phyloP scores from a whole-genome alignment of 2,797 vertebrate species.

The Sciurus carolinensis region DNA sequence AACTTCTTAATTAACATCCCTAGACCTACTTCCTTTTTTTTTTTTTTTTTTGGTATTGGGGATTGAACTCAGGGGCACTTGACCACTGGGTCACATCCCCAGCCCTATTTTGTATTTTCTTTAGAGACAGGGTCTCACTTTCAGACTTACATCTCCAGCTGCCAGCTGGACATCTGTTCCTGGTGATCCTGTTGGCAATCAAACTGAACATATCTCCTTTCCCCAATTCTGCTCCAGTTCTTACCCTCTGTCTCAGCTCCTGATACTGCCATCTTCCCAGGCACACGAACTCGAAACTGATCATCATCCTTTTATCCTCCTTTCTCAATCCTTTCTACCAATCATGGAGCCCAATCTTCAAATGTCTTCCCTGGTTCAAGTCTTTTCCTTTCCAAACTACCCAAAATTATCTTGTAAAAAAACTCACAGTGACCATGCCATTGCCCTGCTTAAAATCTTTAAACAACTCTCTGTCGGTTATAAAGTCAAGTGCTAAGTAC shows the following conservation, averaged over 20 bases:
- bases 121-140: too few species aligned
- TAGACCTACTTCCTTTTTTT: background rate
- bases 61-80: too few species aligned
- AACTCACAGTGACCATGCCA: background rate
- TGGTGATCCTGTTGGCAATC: background rate
- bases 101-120: background rate
- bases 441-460: constrained; percentile 32
- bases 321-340: background rate
- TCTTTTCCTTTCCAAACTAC: background rate
- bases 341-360: background rate
- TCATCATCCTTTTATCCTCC: background rate
- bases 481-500: background rate
- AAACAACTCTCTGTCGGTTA: background rate
- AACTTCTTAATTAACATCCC: background rate
- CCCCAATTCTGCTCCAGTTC: background rate
- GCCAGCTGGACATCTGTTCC: background rate
- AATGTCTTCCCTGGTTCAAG: background rate
- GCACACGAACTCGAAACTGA: background rate
- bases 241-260: background rate
- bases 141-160: background rate
- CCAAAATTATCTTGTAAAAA: background rate
- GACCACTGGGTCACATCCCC: background rate
- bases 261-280: background rate
- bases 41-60: too few species aligned
- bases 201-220: background rate